Base-by-base conservation (phyloP, 2,797 vertebrate species). In the Rhinichthys osculus region DNA sequence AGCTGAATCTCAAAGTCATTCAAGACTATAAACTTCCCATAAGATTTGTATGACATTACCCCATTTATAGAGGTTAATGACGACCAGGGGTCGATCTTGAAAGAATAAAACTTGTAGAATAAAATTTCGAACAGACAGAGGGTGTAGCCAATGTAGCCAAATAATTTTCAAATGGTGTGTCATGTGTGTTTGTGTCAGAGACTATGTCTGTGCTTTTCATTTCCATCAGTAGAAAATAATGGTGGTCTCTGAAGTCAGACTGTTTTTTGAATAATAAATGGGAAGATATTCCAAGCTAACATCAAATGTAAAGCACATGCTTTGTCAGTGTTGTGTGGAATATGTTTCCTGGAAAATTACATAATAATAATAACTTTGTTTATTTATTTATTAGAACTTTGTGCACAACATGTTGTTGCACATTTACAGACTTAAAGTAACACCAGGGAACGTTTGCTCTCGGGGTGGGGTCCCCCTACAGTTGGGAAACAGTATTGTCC, bases 191-290 rank as follows among this genome's bases (percentile, higher is more conserved):
- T 52, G 44, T 74, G 21, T 70, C 35, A 76, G 70, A 9, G 35
- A 30, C 14, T 83, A 59, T 92, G 91, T 71, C 82, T 92, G 69
- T 77, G 83, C 85, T 54, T 35, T 76, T 50, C 30, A 54, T 52
- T 52, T 91, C 88, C 90, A 54, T 88, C 90, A 90, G 90, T 89
- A 90, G 90, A 93, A 91, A 90, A 69, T 80, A 47, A 88, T 87
- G 87, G 93, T 92, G 93, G 91, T 81, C 73, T 86, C 86, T 91
- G 91, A 90, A 88, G 86, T 59, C 57, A n/a, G 57, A 59, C 23
- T 59, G 57, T 91, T 82, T 86, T 72, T 86, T 92, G 90, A 93
- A 90, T 91, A 91, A 79, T 81, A 76, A 88, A 84, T 35, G 2
- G 17, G 27, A 80, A 35, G 27, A 62, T 64, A 79, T 44, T 67